Conservation (phyloP, 2,888 invertebrate genomes). For the Podabrus alpinus region DNA sequence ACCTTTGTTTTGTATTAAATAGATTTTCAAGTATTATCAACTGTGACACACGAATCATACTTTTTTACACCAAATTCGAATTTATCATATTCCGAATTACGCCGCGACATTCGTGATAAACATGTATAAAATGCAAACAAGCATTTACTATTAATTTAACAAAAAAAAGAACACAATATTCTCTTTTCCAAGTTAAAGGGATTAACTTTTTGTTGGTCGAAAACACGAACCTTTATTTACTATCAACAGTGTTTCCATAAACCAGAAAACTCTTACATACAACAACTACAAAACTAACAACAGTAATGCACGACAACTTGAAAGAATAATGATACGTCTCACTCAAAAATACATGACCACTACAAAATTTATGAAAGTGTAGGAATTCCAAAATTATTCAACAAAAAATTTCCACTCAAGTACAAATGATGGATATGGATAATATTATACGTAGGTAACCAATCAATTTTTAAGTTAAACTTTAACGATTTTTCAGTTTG, state of each 20-base stretch:
- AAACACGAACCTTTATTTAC: slow-evolving; percentile 10
- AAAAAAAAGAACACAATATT: slow-evolving; percentile 15
- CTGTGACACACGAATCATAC: not conserved
- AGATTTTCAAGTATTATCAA: not conserved
- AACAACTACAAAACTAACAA: not conserved
- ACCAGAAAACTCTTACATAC: not conserved
- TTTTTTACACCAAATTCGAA: not conserved
- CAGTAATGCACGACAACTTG: not conserved
- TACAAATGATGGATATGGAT: not conserved
- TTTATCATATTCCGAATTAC: not conserved
- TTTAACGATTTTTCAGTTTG: too few relatives aligned
- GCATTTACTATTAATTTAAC: slow-evolving; percentile 20
- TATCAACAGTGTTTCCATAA: not conserved
- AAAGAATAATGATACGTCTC: not conserved
- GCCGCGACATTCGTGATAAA: slow-evolving; percentile 10
- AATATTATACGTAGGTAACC: too few relatives aligned
- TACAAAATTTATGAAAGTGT: not conserved
- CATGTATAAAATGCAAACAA: slow-evolving; percentile 7
- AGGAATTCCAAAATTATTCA: not conserved
- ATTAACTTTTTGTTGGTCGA: slow-evolving; percentile 13
- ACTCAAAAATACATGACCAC: not conserved
- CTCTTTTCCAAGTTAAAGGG: slow-evolving; percentile 12
- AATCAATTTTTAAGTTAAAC: too few relatives aligned
- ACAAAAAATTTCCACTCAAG: not conserved
- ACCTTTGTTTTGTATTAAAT: not conserved